Evolutionary conservation across 1,140 invertebrate species (phyloP).

Genomic region (Trachymyrmex septentrionalis): DNA sequence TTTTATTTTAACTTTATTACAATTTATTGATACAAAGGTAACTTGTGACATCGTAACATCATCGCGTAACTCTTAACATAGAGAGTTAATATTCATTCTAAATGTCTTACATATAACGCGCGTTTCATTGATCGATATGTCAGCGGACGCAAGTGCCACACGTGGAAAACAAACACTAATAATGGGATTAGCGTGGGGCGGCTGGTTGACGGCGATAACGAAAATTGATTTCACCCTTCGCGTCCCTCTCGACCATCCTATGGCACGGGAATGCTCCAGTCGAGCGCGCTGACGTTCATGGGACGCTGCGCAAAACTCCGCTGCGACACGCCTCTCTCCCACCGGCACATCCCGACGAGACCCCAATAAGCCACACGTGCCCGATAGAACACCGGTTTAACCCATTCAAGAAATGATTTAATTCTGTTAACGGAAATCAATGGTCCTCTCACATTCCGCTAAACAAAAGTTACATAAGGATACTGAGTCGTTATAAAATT

Average conservation of each 20-base stretch:
- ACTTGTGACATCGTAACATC: neutral
- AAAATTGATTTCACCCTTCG: slow-evolving; percentile 83
- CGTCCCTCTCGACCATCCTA: slow-evolving; percentile 11
- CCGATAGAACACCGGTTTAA: slow-evolving; percentile 26
- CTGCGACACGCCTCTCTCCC: slow-evolving; percentile 78
- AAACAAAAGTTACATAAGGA: neutral
- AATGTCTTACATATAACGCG: neutral
- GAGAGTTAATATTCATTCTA: neutral
- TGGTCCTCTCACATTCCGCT: neutral
- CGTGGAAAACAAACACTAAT: slow-evolving; percentile 78
- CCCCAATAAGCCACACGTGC: slow-evolving; percentile 48
- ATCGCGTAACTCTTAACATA: neutral
- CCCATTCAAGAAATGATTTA: slow-evolving; percentile 42
- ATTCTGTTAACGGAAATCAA: slow-evolving; percentile 17
- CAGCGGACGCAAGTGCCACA: slow-evolving; percentile 28
- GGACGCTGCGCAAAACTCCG: slow-evolving; percentile 80
- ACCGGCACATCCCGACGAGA: slow-evolving; percentile 71
- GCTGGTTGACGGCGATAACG: slow-evolving; percentile 83
- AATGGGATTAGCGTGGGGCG: slow-evolving; percentile 81
- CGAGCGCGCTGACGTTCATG: slow-evolving; percentile 80
- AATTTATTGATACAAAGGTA: neutral
- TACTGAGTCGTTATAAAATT: neutral
- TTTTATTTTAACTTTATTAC: neutral
- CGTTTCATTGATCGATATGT: slow-evolving; percentile 42
- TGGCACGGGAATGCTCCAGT: slow-evolving; percentile 67